phyloP scores from a whole-genome alignment of 2,797 vertebrate species.

The Sebastes kiyomatsui region DNA sequence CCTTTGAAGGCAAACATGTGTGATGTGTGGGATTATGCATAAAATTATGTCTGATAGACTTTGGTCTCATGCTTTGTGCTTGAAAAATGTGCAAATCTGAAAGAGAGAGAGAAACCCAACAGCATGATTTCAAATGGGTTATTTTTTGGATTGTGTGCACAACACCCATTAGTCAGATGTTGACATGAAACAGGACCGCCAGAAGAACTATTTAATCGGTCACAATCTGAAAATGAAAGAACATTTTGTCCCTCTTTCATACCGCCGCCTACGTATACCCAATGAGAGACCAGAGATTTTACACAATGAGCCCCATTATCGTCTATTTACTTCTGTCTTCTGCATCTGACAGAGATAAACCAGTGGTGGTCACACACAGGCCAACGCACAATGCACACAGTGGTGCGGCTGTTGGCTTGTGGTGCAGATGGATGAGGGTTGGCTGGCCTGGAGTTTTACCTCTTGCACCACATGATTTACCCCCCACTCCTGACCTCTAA shows the following conservation, averaged over 20 bases:
- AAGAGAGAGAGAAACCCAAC: neutral
- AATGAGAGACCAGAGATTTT: conserved; percentile 27
- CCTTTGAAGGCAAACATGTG: conserved; percentile 20
- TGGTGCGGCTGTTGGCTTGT: conserved; percentile 13
- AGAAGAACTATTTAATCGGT: conserved; percentile 15
- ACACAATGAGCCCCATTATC: conserved; percentile 62
- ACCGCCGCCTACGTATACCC: conserved; percentile 29
- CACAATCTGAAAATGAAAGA: conserved; percentile 41
- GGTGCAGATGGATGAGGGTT: conserved; percentile 14
- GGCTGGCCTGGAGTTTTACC: conserved; percentile 28
- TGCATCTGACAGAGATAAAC: conserved; percentile 44
- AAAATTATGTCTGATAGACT: conserved; percentile 11
- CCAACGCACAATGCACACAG: neutral
- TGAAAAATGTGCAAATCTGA: neutral
- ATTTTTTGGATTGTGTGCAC: neutral
- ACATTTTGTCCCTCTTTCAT: conserved; percentile 40
- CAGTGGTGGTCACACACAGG: conserved; percentile 28
- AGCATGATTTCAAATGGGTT: neutral
- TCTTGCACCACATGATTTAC: conserved; percentile 24
- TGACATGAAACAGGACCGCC: conserved; percentile 28
- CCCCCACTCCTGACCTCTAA: conserved; percentile 13
- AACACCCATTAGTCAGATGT: conserved; percentile 25
- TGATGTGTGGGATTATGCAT: neutral
- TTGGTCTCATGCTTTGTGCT: neutral
- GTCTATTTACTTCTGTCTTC: conserved; percentile 53